Base-by-base conservation (phyloP, 2,888 invertebrate genomes). In the Syrphus vitripennis region DNA sequence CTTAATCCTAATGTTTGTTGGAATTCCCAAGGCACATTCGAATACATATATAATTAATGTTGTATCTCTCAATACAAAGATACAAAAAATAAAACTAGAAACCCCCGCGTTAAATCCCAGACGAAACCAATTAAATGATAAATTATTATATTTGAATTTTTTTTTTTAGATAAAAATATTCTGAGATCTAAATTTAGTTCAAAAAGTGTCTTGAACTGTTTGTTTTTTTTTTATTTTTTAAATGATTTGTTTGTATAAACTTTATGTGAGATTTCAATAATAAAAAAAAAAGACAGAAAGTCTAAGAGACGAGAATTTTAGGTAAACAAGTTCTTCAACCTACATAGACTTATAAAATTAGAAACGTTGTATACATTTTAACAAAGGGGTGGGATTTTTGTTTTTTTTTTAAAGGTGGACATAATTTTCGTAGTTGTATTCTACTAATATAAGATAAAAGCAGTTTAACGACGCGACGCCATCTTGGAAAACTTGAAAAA, bases 51-150 rank as follows among this genome's bases (percentile, higher is more conserved):
- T 45, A 19, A n/a, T 7, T 16, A 26, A n/a, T 24, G 12, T 16
- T 29, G 0, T 26, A 21, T n/a, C 16, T n/a, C 16, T 12, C 10
- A 0, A 67, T 7, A 24, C 2, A 21, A 21, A 48, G n/a, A 48
- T 3, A 48, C 14, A 63, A 9, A 29, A 48, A 7, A 48, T 21
- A 63, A 9, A 29, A 45, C 16, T 34, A 19, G n/a, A 29, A 48
- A 19, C 2, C n/a, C 67, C n/a, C n/a, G n/a, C n/a, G 19, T 48
- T 50, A 67, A 67, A 67, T 50, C 50, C 34, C 48, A 67, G 48
- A 67, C 50, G 34, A 50, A 34, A 50, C 50, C 21, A 50, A 67
- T 67, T 67, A 67, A 50, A 67, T 19, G 9, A 34, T 65, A 40
- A 67, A 34, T 48, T 48, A 50, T 50, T 19, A 50, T 50, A n/a